Percentiles rank a stretch among this genome's conserved stretches.
phyloP scores from a whole-genome alignment of 2,797 vertebrate genomes.

The Liasis olivaceus region DNA sequence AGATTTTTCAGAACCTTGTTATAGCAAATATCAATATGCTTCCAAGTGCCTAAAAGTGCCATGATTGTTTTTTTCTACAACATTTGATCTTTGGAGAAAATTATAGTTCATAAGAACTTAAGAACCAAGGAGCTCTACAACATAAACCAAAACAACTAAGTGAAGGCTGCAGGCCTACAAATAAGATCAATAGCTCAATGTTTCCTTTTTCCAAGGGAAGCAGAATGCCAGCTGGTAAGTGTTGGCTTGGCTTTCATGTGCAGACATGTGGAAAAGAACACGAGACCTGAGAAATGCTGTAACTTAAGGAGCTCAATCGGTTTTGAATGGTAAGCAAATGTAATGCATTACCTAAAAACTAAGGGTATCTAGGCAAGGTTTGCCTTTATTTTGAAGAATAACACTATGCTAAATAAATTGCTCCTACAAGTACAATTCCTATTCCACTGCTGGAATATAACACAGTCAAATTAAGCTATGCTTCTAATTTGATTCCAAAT shows the following conservation, averaged over 20 bases:
- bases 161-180: background rate
- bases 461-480: background rate
- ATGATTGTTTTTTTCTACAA: background rate
- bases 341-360: accelerated
- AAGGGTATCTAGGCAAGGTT: background rate
- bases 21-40: no score
- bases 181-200: background rate
- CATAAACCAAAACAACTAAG: background rate
- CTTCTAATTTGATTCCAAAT: no score
- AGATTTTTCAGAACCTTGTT: background rate
- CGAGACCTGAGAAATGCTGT: background rate
- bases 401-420: background rate
- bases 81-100: background rate
- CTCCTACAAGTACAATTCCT: background rate
- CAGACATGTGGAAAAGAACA: background rate
- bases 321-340: background rate
- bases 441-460: no score
- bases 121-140: background rate
- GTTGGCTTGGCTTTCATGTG: background rate
- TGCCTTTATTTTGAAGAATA: conserved; percentile 5
- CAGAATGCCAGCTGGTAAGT: background rate
- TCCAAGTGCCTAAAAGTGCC: no score
- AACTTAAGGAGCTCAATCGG: background rate
- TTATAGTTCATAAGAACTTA: background rate
- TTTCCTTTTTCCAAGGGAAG: background rate